phyloP scores from a whole-genome alignment of 2,797 vertebrate genomes.

The Selene dorsalis region DNA sequence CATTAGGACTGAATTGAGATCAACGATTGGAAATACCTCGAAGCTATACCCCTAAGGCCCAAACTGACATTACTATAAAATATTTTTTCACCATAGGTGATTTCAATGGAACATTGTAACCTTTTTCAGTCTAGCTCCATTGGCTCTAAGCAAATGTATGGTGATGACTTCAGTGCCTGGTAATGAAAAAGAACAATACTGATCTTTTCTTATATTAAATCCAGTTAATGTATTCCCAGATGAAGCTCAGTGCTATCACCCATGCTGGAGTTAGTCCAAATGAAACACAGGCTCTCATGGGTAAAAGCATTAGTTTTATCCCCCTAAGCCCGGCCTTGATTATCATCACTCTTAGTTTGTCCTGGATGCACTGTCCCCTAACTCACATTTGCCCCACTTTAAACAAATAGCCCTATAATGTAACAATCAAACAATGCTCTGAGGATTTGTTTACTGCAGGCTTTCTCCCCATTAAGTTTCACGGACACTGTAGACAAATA shows the following conservation, averaged over 20 bases:
- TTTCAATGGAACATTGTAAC: slow-evolving; percentile 54
- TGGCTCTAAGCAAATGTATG: slow-evolving; percentile 60
- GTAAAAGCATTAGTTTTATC: slow-evolving; percentile 75
- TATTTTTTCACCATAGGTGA: slow-evolving; percentile 55
- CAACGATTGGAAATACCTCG: slow-evolving; percentile 57
- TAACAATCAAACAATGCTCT: slow-evolving; percentile 77
- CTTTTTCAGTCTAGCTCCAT: slow-evolving; percentile 45
- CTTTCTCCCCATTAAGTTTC: slow-evolving; percentile 82
- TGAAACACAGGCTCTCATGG: slow-evolving; percentile 72
- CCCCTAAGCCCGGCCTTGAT: slow-evolving; percentile 72
- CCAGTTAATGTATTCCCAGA: slow-evolving; percentile 76
- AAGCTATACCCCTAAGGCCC: slow-evolving; percentile 34
- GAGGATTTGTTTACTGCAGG: slow-evolving; percentile 79
- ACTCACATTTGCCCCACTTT: slow-evolving; percentile 82
- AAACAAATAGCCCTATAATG: slow-evolving; percentile 80
- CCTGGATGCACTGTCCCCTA: slow-evolving; percentile 78
- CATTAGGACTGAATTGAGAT: slow-evolving; percentile 66
- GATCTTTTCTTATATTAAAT: slow-evolving; percentile 72
- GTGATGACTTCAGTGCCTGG: slow-evolving; percentile 59
- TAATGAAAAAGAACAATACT: slow-evolving; percentile 75
- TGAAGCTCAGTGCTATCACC: slow-evolving; percentile 58
- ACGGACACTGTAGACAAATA: slow-evolving; percentile 82
- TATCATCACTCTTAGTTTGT: slow-evolving; percentile 79
- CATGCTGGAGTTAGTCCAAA: slow-evolving; percentile 73
- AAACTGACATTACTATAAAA: slow-evolving; percentile 42